phyloP scores from a whole-genome alignment of 2,113 vertebrate species.

The Indicator maculatus region DNA sequence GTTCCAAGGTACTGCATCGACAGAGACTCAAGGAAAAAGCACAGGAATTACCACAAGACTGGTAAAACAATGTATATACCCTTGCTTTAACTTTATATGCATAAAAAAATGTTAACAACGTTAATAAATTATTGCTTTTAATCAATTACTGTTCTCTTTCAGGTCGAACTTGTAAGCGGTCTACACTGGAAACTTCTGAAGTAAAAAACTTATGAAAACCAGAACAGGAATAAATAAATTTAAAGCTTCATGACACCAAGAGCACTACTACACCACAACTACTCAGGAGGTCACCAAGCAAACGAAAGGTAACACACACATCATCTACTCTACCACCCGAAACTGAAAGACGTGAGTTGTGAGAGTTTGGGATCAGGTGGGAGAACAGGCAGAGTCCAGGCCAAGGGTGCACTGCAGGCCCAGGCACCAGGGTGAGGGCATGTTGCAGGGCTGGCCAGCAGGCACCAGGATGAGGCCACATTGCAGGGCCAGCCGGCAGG shows the following conservation, averaged over 20 bases:
- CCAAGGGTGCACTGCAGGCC: not conserved
- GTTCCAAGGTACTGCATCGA: not conserved
- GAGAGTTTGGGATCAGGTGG: not conserved
- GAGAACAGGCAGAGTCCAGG: fast-evolving
- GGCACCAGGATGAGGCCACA: not conserved
- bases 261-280: not conserved
- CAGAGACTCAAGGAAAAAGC: not conserved
- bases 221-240: not conserved
- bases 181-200: conserved; percentile 35
- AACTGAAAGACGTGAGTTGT: fast-evolving
- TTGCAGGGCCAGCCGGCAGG: not conserved
- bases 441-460: not conserved
- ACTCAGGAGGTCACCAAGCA: not conserved
- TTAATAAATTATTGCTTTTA: not conserved
- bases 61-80: not conserved
- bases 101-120: not conserved
- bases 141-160: conserved; percentile 4
- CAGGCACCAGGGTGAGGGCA: not conserved
- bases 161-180: not conserved
- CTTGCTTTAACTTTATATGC: not conserved
- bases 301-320: fast-evolving
- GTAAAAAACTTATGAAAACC: not conserved
- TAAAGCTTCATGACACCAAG: not conserved
- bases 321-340: not conserved
- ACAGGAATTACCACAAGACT: not conserved